Percentiles rank a stretch among this genome's conserved stretches.
Conservation (phyloP, 2,888 invertebrate species). For the Xylophagus ater region DNA sequence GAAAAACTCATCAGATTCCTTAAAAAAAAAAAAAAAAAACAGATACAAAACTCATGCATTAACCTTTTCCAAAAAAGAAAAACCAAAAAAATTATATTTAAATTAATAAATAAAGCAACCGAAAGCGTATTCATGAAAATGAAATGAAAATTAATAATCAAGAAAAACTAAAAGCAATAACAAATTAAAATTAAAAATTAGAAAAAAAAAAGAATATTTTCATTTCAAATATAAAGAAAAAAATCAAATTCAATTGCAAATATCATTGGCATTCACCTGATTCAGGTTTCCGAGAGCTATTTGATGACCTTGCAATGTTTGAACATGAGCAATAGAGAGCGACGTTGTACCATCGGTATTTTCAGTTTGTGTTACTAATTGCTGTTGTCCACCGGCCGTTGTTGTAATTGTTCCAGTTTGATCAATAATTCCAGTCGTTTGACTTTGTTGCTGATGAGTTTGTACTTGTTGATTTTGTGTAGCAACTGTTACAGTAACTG, state of each 20-base stretch:
- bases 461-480: conserved; percentile 12
- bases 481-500: conserved; percentile 21
- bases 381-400: conserved; percentile 23
- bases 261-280: conserved; percentile 40
- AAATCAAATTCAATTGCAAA: conserved; percentile 18
- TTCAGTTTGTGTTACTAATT: conserved; percentile 37
- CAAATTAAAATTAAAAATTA: too few relatives aligned
- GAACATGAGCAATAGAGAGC: conserved; percentile 38
- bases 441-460: conserved; percentile 22
- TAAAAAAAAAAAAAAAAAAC: too few relatives aligned
- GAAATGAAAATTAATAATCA: too few relatives aligned
- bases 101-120: too few relatives aligned
- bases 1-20: too few relatives aligned
- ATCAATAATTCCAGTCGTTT: conserved; percentile 16
- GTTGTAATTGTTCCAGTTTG: conserved; percentile 10
- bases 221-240: background rate
- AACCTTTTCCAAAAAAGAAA: too few relatives aligned
- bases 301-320: conserved; percentile 39
- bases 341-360: conserved; percentile 38
- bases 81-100: too few relatives aligned
- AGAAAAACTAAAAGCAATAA: too few relatives aligned
- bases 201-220: background rate
- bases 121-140: too few relatives aligned
- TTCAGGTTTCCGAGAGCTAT: conserved; percentile 37
- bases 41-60: too few relatives aligned